Evolutionary conservation across 2,113 vertebrate species (phyloP).

Genomic region (Casuarius casuarius): DNA sequence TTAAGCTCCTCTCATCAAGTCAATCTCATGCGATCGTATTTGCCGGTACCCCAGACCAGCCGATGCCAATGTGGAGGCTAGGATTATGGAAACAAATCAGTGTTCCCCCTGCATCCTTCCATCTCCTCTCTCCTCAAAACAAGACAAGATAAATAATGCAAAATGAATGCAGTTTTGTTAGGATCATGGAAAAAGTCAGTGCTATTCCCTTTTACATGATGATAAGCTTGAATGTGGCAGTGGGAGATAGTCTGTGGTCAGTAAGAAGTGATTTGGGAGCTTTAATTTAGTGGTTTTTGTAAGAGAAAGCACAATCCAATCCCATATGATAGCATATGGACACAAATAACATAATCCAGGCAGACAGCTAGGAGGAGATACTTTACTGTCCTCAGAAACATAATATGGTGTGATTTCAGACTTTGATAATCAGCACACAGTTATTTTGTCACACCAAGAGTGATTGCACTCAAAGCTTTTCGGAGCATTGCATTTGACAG

Average conservation of each 20-base stretch:
- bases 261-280: not conserved
- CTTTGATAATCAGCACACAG: not conserved
- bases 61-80: too few species aligned
- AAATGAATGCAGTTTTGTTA: not conserved
- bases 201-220: not conserved
- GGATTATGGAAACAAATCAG: not conserved
- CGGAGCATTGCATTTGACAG: not conserved
- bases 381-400: not conserved
- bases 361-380: not conserved
- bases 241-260: not conserved
- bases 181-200: not conserved
- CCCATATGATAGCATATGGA: not conserved
- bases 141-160: not conserved
- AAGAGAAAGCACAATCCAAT: not conserved
- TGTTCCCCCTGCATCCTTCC: not conserved
- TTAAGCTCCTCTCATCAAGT: not conserved
- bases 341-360: not conserved
- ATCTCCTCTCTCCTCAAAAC: not conserved
- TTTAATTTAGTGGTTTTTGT: not conserved
- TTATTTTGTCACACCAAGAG: not conserved
- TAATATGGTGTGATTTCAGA: not conserved
- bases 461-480: not conserved
- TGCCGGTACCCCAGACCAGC: not conserved
- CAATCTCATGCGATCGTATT: not conserved
- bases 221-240: not conserved